These are phyloP conservation scores for Melopsittacus undulatus DNA, from an alignment of 2,797 vertebrate species.

Conservation along the genomic window DNA sequence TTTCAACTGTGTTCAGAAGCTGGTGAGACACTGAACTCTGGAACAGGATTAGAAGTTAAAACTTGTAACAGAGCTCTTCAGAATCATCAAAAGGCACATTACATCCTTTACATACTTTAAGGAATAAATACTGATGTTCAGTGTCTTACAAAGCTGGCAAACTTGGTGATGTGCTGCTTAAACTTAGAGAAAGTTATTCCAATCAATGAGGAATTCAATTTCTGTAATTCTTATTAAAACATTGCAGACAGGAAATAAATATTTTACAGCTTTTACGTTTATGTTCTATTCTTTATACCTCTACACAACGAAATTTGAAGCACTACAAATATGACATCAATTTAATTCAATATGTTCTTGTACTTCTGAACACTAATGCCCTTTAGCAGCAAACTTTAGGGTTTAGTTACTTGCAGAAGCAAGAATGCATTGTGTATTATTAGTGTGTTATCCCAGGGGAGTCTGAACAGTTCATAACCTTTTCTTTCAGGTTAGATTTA, in stretches of 20 bases:
- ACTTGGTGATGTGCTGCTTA: neutral
- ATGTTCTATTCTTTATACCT: neutral
- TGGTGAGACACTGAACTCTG: slow-evolving; percentile 73
- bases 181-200: neutral
- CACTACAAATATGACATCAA: neutral
- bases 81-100: neutral
- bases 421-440: neutral
- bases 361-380: neutral
- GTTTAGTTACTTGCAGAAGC: neutral
- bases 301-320: neutral
- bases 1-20: slow-evolving; percentile 81
- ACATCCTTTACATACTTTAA: neutral
- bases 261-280: neutral
- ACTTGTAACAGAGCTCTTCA: neutral
- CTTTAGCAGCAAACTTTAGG: neutral
- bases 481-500: neutral
- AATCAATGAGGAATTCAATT: neutral
- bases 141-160: neutral
- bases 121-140: neutral
- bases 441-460: neutral
- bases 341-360: neutral
- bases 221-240: neutral
- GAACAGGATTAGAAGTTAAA: neutral
- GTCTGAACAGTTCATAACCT: neutral
- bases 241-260: neutral